Conservation (phyloP, 2,113 vertebrate genomes). For the Stigmatopora nigra region DNA sequence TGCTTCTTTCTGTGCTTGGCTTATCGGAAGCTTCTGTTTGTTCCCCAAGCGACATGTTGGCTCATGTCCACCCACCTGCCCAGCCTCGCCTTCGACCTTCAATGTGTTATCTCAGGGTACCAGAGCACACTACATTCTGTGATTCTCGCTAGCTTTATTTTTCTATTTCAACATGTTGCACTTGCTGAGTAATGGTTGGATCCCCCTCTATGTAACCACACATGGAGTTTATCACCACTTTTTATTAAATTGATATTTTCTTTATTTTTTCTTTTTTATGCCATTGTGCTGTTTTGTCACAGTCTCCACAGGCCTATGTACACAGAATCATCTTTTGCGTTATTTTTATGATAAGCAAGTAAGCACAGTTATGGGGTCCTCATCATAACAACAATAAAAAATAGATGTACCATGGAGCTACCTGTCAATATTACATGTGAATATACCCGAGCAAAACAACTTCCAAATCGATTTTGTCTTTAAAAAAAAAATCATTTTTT, state of each 20-base stretch:
- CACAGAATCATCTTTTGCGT: conserved; percentile 28
- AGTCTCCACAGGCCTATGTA: conserved; percentile 22
- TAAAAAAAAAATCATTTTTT: not conserved
- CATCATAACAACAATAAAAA: conserved; percentile 32
- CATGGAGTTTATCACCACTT: conserved; percentile 17
- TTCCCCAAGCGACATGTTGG: conserved; percentile 52
- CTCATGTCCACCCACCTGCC: conserved; percentile 52
- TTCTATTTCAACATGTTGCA: conserved; percentile 3
- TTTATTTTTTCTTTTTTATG: not conserved
- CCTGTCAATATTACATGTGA: not conserved
- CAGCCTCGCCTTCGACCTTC: conserved; percentile 23
- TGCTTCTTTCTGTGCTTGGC: conserved; percentile 34
- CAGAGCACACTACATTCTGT: conserved; percentile 31
- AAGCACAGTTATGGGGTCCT: conserved; percentile 45
- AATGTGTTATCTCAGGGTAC: conserved; percentile 45
- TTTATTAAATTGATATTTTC: conserved; percentile 22
- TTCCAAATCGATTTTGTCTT: not conserved
- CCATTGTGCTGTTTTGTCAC: conserved; percentile 13
- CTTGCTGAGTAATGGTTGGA: not conserved
- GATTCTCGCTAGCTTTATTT: conserved; percentile 25
- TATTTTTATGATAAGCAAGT: conserved; percentile 44
- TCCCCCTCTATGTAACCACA: not conserved
- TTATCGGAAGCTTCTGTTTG: conserved; percentile 41
- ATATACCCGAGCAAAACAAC: not conserved
- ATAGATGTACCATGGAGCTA: not conserved